A percentile compares a stretch with the other conserved stretches of the same genome.
Conservation (phyloP, 2,888 invertebrate species). For the Xylota sylvarum region DNA sequence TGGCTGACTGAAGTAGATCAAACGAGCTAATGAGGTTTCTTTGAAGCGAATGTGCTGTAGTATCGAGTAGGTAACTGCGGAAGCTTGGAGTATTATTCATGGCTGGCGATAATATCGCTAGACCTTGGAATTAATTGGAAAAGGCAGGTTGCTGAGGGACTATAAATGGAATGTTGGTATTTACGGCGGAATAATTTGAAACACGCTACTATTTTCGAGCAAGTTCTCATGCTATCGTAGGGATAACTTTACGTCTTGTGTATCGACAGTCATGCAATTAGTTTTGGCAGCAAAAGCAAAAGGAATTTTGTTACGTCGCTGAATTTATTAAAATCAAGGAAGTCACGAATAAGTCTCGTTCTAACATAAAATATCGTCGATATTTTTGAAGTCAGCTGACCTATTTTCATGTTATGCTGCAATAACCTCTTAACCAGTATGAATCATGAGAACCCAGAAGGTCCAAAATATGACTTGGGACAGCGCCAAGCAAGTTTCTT, state of each 20-base stretch:
- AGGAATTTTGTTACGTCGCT: no score
- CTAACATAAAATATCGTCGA: not conserved
- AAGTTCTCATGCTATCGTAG: not conserved
- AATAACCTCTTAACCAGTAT: no score
- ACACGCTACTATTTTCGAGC: conserved; percentile 10
- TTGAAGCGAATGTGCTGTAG: not conserved
- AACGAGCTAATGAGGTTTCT: conserved; percentile 46
- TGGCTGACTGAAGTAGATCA: conserved; percentile 50
- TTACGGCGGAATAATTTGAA: not conserved
- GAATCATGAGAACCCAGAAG: no score
- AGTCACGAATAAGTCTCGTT: not conserved
- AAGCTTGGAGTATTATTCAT: conserved; percentile 34
- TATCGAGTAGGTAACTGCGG: not conserved
- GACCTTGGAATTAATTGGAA: not conserved
- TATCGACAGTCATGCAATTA: conserved; percentile 5
- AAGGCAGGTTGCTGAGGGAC: not conserved
- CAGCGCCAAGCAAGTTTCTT: no score
- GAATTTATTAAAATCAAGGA: not conserved
- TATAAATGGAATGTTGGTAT: conserved; percentile 8
- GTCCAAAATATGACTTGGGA: no score
- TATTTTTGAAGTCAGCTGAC: no score
- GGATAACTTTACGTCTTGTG: not conserved
- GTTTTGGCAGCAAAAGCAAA: not conserved
- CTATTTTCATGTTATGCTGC: no score
- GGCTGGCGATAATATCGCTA: conserved; percentile 13